Conservation (phyloP, 2,888 invertebrate genomes). For the Mythimna loreyi region DNA sequence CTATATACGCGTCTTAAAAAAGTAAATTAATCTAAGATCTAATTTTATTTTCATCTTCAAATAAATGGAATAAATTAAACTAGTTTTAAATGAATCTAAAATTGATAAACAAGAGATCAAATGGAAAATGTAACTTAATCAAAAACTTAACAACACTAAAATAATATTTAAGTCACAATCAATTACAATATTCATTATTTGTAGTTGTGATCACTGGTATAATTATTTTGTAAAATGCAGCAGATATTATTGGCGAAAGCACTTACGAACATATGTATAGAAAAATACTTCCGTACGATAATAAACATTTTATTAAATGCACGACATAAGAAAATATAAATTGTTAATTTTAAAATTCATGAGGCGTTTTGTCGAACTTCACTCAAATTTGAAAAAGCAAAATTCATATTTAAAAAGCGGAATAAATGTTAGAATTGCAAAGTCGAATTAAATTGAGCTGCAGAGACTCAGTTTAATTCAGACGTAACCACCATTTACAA, state of each 20-base stretch:
- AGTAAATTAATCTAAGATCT: conserved; percentile 66
- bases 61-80: conserved; percentile 84
- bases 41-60: conserved; percentile 53
- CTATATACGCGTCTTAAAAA: conserved; percentile 74
- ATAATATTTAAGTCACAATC: conserved; percentile 59
- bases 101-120: conserved; percentile 89
- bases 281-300: conserved; percentile 58
- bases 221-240: conserved; percentile 55
- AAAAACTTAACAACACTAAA: conserved; percentile 86
- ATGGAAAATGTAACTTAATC: conserved; percentile 84
- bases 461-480: conserved; percentile 71
- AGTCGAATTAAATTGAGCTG: conserved; percentile 73
- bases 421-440: conserved; percentile 76
- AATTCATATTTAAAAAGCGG: conserved; percentile 76
- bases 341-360: conserved; percentile 48
- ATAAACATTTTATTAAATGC: conserved; percentile 59
- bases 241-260: conserved; percentile 61
- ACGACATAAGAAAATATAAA: conserved; percentile 51
- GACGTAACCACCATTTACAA: conserved; percentile 86
- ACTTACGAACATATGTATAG: conserved; percentile 64
- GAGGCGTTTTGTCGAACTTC: conserved; percentile 89
- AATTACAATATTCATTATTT: conserved; percentile 52
- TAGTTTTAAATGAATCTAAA: conserved; percentile 81
- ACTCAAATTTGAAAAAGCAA: conserved; percentile 87
- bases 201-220: conserved; percentile 60